phyloP scores from a whole-genome alignment of 1,140 invertebrate genomes.

The Globodera rostochiensis region DNA sequence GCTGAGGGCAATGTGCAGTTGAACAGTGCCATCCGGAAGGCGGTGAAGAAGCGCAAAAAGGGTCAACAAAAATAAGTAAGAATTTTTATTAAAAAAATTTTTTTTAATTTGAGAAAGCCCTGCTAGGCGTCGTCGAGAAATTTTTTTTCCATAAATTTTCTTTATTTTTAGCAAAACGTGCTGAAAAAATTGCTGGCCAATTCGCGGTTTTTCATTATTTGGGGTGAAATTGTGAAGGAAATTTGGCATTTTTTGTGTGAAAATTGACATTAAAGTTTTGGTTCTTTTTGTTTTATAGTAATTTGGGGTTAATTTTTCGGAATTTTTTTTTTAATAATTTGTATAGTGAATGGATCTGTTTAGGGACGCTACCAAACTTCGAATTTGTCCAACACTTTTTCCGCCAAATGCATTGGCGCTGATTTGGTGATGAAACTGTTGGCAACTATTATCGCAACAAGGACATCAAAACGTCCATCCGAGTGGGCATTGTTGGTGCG shows the following conservation, averaged over 20 bases:
- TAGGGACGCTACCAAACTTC: conserved; percentile 69
- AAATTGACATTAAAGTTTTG: too few relatives aligned
- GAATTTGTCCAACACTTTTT: conserved; percentile 67
- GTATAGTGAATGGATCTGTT: conserved; percentile 48
- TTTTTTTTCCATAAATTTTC: not conserved
- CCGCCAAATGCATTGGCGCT: conserved; percentile 86
- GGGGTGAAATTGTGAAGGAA: too few relatives aligned
- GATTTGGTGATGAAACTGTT: conserved; percentile 87
- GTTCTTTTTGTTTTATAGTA: too few relatives aligned
- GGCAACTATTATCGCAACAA: conserved; percentile 90
- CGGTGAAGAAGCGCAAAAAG: conserved; percentile 95
- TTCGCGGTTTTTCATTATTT: too few relatives aligned
- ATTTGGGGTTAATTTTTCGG: too few relatives aligned
- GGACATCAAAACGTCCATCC: conserved; percentile 86
- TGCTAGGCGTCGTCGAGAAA: not conserved
- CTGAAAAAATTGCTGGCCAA: conserved; percentile 70
- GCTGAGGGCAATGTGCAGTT: conserved; percentile 98
- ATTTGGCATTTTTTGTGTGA: too few relatives aligned
- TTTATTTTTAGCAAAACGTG: not conserved
- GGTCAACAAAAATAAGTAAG: conserved; percentile 84
- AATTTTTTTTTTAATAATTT: not conserved
- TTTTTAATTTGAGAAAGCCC: not conserved
- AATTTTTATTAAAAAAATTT: conserved; percentile 11
- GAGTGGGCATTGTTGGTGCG: conserved; percentile 85
- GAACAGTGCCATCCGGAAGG: conserved; percentile 99